Conservation (phyloP, 2,888 invertebrate genomes). For the Drosophila falleni region DNA sequence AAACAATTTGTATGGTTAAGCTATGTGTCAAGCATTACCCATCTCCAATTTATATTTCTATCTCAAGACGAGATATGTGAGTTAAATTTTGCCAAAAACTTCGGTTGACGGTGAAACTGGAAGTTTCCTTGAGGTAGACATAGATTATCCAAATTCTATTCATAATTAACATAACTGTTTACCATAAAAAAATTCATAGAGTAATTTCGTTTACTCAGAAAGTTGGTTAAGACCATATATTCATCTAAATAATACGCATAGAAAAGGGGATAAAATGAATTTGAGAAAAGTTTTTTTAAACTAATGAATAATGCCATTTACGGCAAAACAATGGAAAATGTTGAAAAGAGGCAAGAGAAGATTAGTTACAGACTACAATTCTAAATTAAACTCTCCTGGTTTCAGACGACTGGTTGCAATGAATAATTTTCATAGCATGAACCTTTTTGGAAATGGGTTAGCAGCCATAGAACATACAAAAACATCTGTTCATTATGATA, state of each 20-base stretch:
- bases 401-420: neutral
- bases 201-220: too few species aligned
- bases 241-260: neutral
- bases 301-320: neutral
- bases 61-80: neutral
- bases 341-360: neutral
- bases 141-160: neutral
- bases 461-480: neutral
- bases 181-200: too few species aligned
- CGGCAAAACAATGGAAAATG: constrained; percentile 2
- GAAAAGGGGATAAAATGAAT: neutral
- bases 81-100: neutral
- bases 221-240: too few species aligned
- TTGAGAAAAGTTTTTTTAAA: neutral
- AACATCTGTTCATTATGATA: neutral
- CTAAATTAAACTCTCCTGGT: neutral
- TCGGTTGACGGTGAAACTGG: neutral
- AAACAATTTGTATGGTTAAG: neutral
- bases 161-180: neutral
- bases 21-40: neutral
- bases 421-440: constrained; percentile 1
- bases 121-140: neutral
- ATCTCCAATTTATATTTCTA: neutral
- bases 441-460: neutral
- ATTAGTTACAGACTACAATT: neutral